Evolutionary conservation across 1,140 invertebrate genomes (phyloP), one percentile per base, ranked within the genome.

Genomic region (Meloidogyne hapla): DNA sequence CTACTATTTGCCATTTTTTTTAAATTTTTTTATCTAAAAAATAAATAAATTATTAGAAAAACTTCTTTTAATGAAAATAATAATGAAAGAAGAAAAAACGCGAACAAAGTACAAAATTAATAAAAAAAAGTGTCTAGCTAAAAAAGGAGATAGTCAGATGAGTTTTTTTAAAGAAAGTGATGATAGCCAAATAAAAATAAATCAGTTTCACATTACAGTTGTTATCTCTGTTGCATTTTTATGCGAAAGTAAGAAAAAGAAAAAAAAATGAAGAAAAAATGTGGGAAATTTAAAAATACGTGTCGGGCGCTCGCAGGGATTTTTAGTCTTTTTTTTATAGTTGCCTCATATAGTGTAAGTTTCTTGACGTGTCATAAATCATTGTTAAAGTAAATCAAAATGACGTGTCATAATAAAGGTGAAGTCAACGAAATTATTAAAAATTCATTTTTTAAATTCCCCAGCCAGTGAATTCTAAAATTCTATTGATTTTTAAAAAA

Each of bases 1-100:
- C 48, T n/a, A 56, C 48, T 56, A 56, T n/a, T 56, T 15, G 48
- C n/a, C 48, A 56, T 56, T 56, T n/a, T 56, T n/a, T 56, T 56
- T 56, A 5, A n/a, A 48, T 18, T 56, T 45, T 45, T 38, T 38
- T 38, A 38, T 38, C 2, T n/a, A 56, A n/a, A n/a, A 56, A n/a
- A 18, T 56, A 6, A n/a, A n/a, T n/a, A 56, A 21, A 56, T n/a
- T 56, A n/a, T 56, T 4, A n/a, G 5, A 8, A n/a, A n/a, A 56
- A 56, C 9, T 4, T n/a, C n/a, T n/a, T 6, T 33, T 8, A 33
- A 33, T n/a, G 18, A 21, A 56, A 56, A 5, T 18, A 48, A 15
- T 48, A 8, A 56, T n/a, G 6, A 21, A 56, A n/a, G n/a, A 56
- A 48, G 13, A 48, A 56, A 56, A n/a, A n/a, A n/a, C 48, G 33